Conservation (phyloP, 2,797 vertebrate species). For the Clarias platycephalus region DNA sequence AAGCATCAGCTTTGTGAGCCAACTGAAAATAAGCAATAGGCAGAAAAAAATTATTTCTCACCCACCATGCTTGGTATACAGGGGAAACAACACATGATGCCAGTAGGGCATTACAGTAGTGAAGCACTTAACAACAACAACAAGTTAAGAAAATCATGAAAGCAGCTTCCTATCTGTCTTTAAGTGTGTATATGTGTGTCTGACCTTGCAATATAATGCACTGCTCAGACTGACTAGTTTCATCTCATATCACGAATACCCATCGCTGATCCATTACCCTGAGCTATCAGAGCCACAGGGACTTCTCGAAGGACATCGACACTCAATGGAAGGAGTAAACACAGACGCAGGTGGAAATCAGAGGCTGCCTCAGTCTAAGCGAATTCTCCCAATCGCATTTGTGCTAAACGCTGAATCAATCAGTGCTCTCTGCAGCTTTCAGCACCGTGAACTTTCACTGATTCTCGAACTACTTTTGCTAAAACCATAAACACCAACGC, state of each 20-base stretch:
- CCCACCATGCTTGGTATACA: background rate
- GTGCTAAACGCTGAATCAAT: constrained; percentile 54
- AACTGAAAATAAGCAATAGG: background rate
- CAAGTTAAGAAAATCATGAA: background rate
- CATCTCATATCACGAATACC: background rate
- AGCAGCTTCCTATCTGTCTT: background rate
- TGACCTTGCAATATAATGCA: background rate
- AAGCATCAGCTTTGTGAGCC: background rate
- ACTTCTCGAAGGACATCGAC: constrained; percentile 37
- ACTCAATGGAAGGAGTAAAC: constrained; percentile 48
- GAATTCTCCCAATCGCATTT: constrained; percentile 45
- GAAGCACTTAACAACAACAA: too few relatives aligned
- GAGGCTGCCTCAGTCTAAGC: constrained; percentile 48
- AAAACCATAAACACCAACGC: constrained; percentile 16
- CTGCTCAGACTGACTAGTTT: background rate
- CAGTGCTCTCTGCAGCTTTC: constrained; percentile 7
- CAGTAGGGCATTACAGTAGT: background rate
- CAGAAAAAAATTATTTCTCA: background rate
- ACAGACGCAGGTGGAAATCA: constrained; percentile 43
- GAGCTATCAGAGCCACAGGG: background rate
- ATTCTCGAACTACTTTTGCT: constrained; percentile 39
- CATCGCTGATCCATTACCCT: background rate
- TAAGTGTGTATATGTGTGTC: background rate
- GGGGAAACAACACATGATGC: background rate
- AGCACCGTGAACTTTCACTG: constrained; percentile 29